Percentiles rank a stretch among this genome's conserved stretches.
Evolutionary conservation across 2,888 invertebrate species (phyloP).

Genomic region (Caenorhabditis sp.): DNA sequence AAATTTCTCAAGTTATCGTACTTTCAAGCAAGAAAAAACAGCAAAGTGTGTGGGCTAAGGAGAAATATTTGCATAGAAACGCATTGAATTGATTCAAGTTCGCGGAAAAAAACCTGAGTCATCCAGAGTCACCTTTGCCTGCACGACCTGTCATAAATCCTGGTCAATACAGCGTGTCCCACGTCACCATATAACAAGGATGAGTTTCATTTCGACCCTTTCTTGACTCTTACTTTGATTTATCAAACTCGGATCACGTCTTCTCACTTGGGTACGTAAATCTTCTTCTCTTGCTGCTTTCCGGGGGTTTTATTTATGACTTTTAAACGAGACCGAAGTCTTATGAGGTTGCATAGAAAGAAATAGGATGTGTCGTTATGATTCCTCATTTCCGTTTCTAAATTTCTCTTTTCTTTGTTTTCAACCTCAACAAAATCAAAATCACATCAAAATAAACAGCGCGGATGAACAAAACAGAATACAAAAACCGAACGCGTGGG

Average conservation of each 20-base stretch:
- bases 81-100: constrained; percentile 49
- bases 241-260: constrained; percentile 58
- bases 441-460: constrained; percentile 14
- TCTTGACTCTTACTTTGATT: constrained; percentile 55
- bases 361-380: constrained; percentile 15
- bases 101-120: constrained; percentile 56
- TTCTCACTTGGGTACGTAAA: constrained; percentile 48
- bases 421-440: not conserved
- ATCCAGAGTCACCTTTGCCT: constrained; percentile 29
- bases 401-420: constrained; percentile 17
- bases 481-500: constrained; percentile 57
- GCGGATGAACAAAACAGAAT: not conserved
- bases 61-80: constrained; percentile 56
- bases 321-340: constrained; percentile 15
- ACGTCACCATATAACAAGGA: constrained; percentile 46
- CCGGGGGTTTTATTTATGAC: constrained; percentile 43
- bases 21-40: not conserved
- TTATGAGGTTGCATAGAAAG: constrained; percentile 13
- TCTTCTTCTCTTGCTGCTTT: constrained; percentile 35
- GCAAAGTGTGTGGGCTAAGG: constrained; percentile 25
- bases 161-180: constrained; percentile 55
- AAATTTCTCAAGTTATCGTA: constrained; percentile 12
- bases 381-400: constrained; percentile 49
- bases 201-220: constrained; percentile 5
- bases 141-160: constrained; percentile 47